phyloP scores from a whole-genome alignment of 1,140 invertebrate species.

The Paraescarpia echinospica region DNA sequence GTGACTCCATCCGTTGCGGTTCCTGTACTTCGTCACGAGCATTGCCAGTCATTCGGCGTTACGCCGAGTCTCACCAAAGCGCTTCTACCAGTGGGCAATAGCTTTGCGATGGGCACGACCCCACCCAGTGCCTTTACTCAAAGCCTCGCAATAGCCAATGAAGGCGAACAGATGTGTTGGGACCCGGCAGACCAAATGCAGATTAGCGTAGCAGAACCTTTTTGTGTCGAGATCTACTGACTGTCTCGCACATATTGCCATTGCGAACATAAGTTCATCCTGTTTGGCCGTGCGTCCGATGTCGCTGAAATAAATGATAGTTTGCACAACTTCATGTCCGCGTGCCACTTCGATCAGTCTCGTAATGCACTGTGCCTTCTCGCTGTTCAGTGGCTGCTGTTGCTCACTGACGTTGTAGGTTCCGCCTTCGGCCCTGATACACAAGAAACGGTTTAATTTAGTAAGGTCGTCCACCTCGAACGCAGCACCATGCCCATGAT shows the following conservation, averaged over 20 bases:
- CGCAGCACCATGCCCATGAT: no score
- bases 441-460: constrained; percentile 53
- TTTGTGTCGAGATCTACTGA: background rate
- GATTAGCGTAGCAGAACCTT: background rate
- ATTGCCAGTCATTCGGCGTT: constrained; percentile 64
- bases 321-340: constrained; percentile 29
- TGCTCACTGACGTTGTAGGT: constrained; percentile 16
- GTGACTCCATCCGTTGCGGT: constrained; percentile 68
- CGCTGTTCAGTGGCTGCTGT: no score
- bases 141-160: constrained; percentile 62
- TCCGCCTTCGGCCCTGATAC: constrained; percentile 45
- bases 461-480: constrained; percentile 44
- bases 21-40: constrained; percentile 64
- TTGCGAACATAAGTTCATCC: constrained; percentile 64
- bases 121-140: constrained; percentile 58
- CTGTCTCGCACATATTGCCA: constrained; percentile 61
- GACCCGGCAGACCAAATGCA: background rate
- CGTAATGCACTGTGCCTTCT: no score
- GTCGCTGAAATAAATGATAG: constrained; percentile 27
- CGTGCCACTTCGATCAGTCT: no score
- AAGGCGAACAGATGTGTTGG: constrained; percentile 66
- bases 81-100: constrained; percentile 65
- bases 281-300: constrained; percentile 39
- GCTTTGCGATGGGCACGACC: constrained; percentile 65
- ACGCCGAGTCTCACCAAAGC: constrained; percentile 41